Base-by-base conservation (phyloP, 2,797 vertebrate species). In the Amphiprion clarkii region DNA sequence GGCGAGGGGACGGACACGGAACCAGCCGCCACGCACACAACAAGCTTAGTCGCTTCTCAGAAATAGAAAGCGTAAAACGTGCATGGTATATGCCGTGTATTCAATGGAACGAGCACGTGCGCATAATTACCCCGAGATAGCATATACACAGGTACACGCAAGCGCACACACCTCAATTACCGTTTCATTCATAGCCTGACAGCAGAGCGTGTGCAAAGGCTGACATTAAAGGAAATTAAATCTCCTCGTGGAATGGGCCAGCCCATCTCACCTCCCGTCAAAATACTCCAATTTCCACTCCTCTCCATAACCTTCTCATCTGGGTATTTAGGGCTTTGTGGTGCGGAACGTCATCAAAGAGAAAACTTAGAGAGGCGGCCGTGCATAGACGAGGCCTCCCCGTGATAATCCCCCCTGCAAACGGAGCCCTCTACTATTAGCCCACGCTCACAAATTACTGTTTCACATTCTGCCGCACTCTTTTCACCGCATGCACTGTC, bases 221-320 rank as follows among this genome's bases (percentile, higher is more conserved):
- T 90, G 91, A 91, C 92, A 92, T 93, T 93, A 92, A 88, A 89
- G 87, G 86, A 94, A 92, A 93, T 92, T 79, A 92, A 93, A 92
- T 92, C 89, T 92, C 87, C 88, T 85, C 5, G 71, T 68, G 84
- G 89, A 91, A 88, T 67, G 88, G 86, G 78, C 81, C 89, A 52
- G 82, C 88, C 89, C 82, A 62, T 88, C 87, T 92, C 89, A 88
- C 89, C 89, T 89, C 83, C 83, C 71, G 82, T 93, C 89, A 89
- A 81, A 85, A 90, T 57, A 79, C 87, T 86, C 78, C 75, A 81
- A 53, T 86, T 86, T 81, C 88, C 83, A 76, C 87, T 86, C 78
- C 82, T 84, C 85, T 81, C 76, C 49, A 57, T 88, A 89, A 92
- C 90, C 93, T 92, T 84, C 89, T 92, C 91, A 88, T 90, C 88